Base-by-base conservation (phyloP, 2,113 vertebrate species). In the Cariama cristata region DNA sequence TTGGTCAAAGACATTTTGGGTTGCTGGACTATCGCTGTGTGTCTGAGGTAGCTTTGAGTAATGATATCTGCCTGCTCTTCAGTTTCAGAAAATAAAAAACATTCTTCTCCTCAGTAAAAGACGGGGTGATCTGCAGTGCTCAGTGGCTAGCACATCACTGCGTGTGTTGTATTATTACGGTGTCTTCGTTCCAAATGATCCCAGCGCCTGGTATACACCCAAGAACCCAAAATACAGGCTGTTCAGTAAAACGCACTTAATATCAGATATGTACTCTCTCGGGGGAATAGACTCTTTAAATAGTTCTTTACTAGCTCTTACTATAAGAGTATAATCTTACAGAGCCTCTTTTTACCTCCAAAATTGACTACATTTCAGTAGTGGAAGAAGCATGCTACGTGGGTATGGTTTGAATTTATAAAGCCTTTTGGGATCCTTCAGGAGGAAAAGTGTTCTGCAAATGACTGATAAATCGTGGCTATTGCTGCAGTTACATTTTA, bases 381-480 rank as follows among this genome's bases (percentile, higher is more conserved):
- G 91, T 28, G 60, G 88, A 75, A 86, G 94, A 81, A 82, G 84
- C 4, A 1, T 32, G 80, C 53, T 47, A 30, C 7, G 28, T 76
- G 88, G 68, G 83, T 64, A 79, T 87, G 89, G 83, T 88, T 92
- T 89, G 96, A 94, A 96, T 97, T 96, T 91, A 87, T 94, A 96
- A 92, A 92, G 67, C 93, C 91, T 95, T 94, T 91, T 95, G 95
- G 93, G 86, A 72, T 94, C 80, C 91, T 91, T 91, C 91, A 82
- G 94, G 83, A 92, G 94, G 89, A 79, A 84, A 85, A 95, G 69
- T 64, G 83, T 86, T 91, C 88, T 97, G 96, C 95, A 94, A 96
- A 94, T 85, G 91, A 95, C 89, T 97, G 97, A 97, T 96, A 96
- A 96, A 93, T 96, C 49, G 88, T 87, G 83, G 80, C 95, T 96